These are phyloP conservation scores for Rhinoraja longicauda DNA, from an alignment of 2,797 vertebrate genomes.

Conservation along the genomic window DNA sequence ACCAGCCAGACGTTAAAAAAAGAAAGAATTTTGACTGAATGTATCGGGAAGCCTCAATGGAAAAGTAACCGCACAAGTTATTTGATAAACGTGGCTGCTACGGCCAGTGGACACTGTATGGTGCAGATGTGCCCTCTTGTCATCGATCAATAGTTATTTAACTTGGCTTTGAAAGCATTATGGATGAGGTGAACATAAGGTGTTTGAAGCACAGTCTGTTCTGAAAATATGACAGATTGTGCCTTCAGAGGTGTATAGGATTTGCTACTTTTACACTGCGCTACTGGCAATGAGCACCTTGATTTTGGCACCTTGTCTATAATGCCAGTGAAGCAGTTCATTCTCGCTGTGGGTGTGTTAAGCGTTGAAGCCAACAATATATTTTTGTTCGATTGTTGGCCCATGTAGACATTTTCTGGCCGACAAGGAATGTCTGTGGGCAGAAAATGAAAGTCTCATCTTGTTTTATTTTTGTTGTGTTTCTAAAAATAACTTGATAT, in stretches of 20 bases:
- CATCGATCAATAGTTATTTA: not conserved
- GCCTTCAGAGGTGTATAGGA: not conserved
- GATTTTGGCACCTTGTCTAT: not conserved
- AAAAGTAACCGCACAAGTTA: not conserved
- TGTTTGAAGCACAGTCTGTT: conserved; percentile 26
- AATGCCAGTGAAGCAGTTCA: not conserved
- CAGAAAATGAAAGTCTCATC: not conserved
- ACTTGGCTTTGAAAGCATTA: not conserved
- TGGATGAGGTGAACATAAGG: not conserved
- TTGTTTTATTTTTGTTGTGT: not conserved
- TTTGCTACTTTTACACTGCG: not conserved
- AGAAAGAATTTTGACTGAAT: not conserved
- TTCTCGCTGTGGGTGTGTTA: not conserved
- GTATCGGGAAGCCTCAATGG: not conserved
- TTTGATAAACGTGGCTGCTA: not conserved
- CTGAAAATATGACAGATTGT: not conserved
- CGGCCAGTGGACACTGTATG: not conserved
- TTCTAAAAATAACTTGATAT: not conserved
- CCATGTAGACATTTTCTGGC: not conserved
- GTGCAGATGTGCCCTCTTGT: not conserved
- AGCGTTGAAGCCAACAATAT: not conserved
- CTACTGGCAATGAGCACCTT: not conserved
- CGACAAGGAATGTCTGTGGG: not conserved
- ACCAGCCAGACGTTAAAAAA: not conserved
- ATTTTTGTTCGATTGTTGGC: not conserved